Base-by-base conservation (phyloP, 2,113 vertebrate species). In the Lepus americanus region DNA sequence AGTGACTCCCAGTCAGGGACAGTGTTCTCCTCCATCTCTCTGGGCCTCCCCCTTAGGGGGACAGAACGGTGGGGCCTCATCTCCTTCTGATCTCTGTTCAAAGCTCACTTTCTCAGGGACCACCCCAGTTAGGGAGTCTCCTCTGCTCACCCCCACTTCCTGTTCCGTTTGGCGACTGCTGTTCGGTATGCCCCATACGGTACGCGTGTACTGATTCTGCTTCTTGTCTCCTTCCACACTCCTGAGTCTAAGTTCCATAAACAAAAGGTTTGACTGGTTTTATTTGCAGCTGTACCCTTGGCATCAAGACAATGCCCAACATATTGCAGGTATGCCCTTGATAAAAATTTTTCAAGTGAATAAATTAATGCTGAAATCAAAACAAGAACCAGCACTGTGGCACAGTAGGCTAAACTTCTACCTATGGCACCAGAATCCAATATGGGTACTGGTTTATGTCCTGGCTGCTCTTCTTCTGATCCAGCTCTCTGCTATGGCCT, bases 151-250 rank as follows among this genome's bases (percentile, higher is more conserved):
- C 29, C 82, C 51, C 33, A 1, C 31, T 39, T 20, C 69, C 3
- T 19, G 0, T 10, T 9, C 14, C 6, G 6, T 22, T 33, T 5
- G 11, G 31, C 12, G 9, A 33, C 0, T 17, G 16, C 64, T 44
- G 51, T 61, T 29, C 3, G 11, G 14, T 0, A 1, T 3, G 20
- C 22, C 7, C 25, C 29, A 9, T 22, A 20, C n/a, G 13, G 16
- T 3, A 4, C 1, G 23, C 4, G 22, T 19, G 16, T 7, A 19
- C 0, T 1, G 29, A 22, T 29, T 74, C 61, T 29, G 33, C 0
- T 8, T 10, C 12, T 17, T 25, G 22, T 63, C 51, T 49, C 33
- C 36, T 36, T 72, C 70, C 31, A 7, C 1, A 2, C 3, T 20
- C 51, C 76, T 16, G 19, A 81, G 59, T 59, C 49, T 20, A 20